Conservation (phyloP, 2,113 vertebrate genomes). For the Dipodomys merriami region DNA sequence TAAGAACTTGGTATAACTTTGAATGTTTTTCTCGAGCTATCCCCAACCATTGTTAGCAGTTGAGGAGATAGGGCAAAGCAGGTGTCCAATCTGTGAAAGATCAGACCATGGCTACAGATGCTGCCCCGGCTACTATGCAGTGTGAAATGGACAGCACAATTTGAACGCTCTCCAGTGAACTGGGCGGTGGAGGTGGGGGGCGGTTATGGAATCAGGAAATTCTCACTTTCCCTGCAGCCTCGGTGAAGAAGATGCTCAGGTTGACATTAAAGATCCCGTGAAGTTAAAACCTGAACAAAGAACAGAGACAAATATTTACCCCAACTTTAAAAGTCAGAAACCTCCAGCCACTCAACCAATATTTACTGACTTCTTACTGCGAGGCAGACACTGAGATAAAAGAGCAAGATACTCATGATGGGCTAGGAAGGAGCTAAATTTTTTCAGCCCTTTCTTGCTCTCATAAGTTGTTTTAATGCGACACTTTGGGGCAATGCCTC, state of each 20-base stretch:
- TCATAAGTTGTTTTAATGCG: not conserved
- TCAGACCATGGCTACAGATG: not conserved
- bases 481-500: not conserved
- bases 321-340: constrained; percentile 52
- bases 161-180: not conserved
- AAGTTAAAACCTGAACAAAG: constrained; percentile 31
- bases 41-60: not conserved
- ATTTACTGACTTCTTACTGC: constrained; percentile 22
- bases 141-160: not conserved
- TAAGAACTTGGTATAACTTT: not conserved
- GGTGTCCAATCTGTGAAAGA: not conserved
- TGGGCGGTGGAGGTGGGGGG: too few relatives aligned
- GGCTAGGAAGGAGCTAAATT: not conserved
- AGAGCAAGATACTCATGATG: not conserved
- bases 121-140: not conserved
- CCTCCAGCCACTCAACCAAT: not conserved
- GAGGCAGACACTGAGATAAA: not conserved
- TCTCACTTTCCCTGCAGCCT: not conserved
- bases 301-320: constrained; percentile 42
- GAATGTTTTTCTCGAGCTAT: constrained; percentile 33
- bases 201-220: not conserved
- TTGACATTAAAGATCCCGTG: not conserved
- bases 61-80: not conserved
- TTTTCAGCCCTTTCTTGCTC: not conserved
- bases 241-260: not conserved